These are phyloP conservation scores for Paedocypris micromegethes DNA, from an alignment of 2,797 vertebrate species.

Conservation along the genomic window DNA sequence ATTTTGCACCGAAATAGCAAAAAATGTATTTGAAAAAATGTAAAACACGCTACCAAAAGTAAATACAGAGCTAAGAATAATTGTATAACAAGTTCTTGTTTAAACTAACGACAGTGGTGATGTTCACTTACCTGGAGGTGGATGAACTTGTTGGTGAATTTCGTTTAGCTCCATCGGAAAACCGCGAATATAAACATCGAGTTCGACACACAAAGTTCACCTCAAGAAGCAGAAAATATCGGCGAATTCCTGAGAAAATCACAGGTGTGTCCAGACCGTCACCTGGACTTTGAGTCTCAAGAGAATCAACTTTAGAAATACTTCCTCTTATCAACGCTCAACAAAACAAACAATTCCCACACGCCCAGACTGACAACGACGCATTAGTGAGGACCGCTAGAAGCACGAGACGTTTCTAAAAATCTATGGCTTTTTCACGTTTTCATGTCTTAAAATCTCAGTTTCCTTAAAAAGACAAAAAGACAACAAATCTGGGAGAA, in stretches of 20 bases:
- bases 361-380: slow-evolving; percentile 1
- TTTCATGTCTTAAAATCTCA: no score
- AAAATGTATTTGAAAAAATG: no score
- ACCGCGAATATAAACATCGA: neutral
- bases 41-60: no score
- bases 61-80: no score
- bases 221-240: neutral
- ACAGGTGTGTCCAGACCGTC: slow-evolving; percentile 28
- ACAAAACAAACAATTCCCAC: slow-evolving; percentile 23
- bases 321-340: slow-evolving; percentile 68
- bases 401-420: no score
- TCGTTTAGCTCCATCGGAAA: slow-evolving; percentile 42
- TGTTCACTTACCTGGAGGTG: slow-evolving; percentile 30
- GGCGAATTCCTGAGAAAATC: slow-evolving; percentile 4
- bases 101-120: neutral
- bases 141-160: slow-evolving; percentile 16
- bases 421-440: no score
- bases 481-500: no score
- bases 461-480: no score
- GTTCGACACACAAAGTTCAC: no score
- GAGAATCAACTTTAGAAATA: slow-evolving; percentile 49
- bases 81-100: neutral
- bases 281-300: slow-evolving; percentile 61
- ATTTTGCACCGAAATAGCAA: no score
- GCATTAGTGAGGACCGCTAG: no score